Evolutionary conservation across 2,113 vertebrate species (phyloP).

Genomic region (Chascanopsetta lugubris): DNA sequence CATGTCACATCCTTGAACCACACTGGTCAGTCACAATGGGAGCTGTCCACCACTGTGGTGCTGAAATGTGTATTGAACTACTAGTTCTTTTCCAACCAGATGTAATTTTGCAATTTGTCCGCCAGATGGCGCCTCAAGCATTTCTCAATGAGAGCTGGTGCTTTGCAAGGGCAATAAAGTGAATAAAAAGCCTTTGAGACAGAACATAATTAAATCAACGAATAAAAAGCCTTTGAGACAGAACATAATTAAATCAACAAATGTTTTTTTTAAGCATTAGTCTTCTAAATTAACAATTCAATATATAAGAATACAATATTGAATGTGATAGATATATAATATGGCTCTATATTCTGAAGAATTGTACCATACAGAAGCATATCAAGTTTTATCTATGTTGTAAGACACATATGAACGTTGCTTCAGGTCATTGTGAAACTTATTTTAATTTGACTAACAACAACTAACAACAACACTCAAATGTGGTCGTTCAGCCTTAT

Average conservation of each 20-base stretch:
- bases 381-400: too few relatives aligned
- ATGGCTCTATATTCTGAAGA: too few relatives aligned
- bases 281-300: too few relatives aligned
- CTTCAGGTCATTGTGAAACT: too few relatives aligned
- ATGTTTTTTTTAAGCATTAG: too few relatives aligned
- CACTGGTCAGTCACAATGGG: slow-evolving; percentile 4
- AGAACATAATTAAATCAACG: neutral
- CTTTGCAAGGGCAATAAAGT: too few relatives aligned
- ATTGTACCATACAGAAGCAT: too few relatives aligned
- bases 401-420: too few relatives aligned
- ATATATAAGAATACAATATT: too few relatives aligned
- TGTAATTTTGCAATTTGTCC: slow-evolving; percentile 8
- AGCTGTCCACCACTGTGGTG: slow-evolving; percentile 59
- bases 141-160: neutral
- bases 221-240: neutral
- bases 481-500: neutral
- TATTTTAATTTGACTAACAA: too few relatives aligned
- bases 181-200: neutral
- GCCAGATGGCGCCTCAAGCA: slow-evolving; percentile 42
- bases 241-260: neutral
- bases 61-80: slow-evolving; percentile 45
- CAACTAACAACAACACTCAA: neutral
- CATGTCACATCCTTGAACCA: neutral
- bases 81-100: neutral
- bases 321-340: too few relatives aligned